phyloP scores from a whole-genome alignment of 2,113 vertebrate species.

The Oriolus oriolus region DNA sequence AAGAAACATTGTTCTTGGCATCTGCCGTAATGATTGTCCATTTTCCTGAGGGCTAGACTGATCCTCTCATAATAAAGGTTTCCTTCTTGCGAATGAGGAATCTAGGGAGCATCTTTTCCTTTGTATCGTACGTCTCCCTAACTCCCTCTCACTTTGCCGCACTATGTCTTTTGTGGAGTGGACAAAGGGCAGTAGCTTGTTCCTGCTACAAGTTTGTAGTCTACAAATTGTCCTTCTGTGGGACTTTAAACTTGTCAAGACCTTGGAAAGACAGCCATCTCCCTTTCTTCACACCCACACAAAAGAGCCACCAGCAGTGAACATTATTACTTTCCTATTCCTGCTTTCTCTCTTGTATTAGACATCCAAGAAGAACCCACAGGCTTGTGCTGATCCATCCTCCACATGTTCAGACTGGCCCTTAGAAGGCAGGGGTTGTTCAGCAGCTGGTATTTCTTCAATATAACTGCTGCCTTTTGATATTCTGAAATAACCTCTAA shows the following conservation, averaged over 20 bases:
- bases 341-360: not conserved
- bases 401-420: accelerated
- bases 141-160: not conserved
- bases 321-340: not conserved
- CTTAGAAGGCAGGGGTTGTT: not conserved
- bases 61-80: not conserved
- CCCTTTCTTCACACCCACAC: not conserved
- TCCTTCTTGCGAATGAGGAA: not conserved
- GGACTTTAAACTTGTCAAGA: not conserved
- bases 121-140: not conserved
- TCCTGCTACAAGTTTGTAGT: not conserved
- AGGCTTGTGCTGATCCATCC: not conserved
- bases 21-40: not conserved
- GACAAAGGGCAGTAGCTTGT: not conserved
- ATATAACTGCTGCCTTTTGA: not conserved
- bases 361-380: not conserved
- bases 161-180: not conserved
- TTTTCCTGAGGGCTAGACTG: not conserved
- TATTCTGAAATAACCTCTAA: not conserved
- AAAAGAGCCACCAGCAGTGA: not conserved
- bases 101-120: not conserved
- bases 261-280: not conserved
- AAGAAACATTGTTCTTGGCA: not conserved
- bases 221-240: not conserved
- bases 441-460: not conserved